Percentiles rank a stretch among this genome's conserved stretches.
phyloP scores from a whole-genome alignment of 2,113 vertebrate species.

The Rynchops niger region DNA sequence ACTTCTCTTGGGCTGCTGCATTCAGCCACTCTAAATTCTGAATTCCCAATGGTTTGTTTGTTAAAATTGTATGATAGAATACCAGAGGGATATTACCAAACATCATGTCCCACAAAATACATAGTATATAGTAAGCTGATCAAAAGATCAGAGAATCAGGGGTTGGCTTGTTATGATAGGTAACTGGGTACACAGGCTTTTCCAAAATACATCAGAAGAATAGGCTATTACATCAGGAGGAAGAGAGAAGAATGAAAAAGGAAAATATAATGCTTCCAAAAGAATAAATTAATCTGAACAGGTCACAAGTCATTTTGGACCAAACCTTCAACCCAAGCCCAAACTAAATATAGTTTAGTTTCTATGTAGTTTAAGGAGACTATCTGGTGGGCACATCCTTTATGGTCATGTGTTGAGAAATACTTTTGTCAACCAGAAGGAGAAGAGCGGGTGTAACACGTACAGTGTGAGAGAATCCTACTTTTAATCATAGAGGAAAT shows the following conservation, averaged over 20 bases:
- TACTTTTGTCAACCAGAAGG: not conserved
- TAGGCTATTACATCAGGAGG: not conserved
- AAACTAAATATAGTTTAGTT: not conserved
- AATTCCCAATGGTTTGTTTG: not conserved
- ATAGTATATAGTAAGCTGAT: not conserved
- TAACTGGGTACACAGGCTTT: not conserved
- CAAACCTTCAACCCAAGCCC: not conserved
- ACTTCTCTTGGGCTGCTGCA: not conserved
- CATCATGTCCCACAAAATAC: not conserved
- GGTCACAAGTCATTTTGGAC: not conserved
- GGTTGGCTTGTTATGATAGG: not conserved
- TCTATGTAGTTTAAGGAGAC: not conserved
- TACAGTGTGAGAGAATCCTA: not conserved
- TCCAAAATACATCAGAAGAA: not conserved
- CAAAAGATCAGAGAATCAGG: not conserved
- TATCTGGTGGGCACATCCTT: not conserved
- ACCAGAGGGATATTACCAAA: not conserved
- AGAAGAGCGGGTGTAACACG: not conserved
- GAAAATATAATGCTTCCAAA: not conserved
- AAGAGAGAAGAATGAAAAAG: not conserved
- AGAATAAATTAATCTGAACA: not conserved
- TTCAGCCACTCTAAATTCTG: not conserved
- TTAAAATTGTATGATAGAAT: not conserved
- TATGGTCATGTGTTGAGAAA: not conserved
- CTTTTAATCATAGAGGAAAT: not conserved